Percentiles rank a stretch among this genome's conserved stretches.
Evolutionary conservation across 2,797 vertebrate species (phyloP).

Genomic region (Enteromius paludinosus): DNA sequence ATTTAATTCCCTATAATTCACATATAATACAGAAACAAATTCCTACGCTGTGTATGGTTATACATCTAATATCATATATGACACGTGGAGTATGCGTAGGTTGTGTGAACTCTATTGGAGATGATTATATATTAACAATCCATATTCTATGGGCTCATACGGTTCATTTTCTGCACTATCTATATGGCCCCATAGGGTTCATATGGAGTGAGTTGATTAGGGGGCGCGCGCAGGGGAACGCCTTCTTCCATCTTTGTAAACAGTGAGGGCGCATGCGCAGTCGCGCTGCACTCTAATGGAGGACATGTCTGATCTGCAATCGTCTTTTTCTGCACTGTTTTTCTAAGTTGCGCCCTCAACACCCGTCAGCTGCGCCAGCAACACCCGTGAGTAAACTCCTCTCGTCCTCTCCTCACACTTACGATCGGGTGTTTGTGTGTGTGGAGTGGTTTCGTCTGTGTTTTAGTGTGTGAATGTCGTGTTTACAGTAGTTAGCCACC

Average conservation of each 20-base stretch:
- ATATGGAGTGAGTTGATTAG: slow-evolving; percentile 16
- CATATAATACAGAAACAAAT: not conserved
- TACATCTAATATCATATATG: not conserved
- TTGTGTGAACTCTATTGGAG: not conserved
- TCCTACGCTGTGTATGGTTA: not conserved
- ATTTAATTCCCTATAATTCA: not conserved
- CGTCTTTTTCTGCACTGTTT: slow-evolving; percentile 60
- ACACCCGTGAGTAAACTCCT: slow-evolving; percentile 68
- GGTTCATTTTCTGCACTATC: too few species aligned
- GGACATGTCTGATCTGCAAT: slow-evolving; percentile 68
- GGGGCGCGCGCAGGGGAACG: slow-evolving; percentile 52
- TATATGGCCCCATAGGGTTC: not conserved
- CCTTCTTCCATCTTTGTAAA: slow-evolving; percentile 75
- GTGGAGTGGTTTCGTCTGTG: not conserved
- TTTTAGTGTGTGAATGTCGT: not conserved
- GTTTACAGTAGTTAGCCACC: slow-evolving; percentile 39
- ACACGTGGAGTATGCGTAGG: not conserved
- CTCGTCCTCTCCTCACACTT: not conserved
- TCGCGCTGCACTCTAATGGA: slow-evolving; percentile 75
- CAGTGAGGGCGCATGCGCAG: slow-evolving; percentile 78
- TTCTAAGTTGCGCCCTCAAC: slow-evolving; percentile 40
- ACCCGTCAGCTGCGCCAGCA: slow-evolving; percentile 46
- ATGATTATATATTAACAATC: not conserved
- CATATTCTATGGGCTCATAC: not conserved
- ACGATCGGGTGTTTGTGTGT: not conserved